phyloP scores from a whole-genome alignment of 2,113 vertebrate species.

The Myotis brandtii region DNA sequence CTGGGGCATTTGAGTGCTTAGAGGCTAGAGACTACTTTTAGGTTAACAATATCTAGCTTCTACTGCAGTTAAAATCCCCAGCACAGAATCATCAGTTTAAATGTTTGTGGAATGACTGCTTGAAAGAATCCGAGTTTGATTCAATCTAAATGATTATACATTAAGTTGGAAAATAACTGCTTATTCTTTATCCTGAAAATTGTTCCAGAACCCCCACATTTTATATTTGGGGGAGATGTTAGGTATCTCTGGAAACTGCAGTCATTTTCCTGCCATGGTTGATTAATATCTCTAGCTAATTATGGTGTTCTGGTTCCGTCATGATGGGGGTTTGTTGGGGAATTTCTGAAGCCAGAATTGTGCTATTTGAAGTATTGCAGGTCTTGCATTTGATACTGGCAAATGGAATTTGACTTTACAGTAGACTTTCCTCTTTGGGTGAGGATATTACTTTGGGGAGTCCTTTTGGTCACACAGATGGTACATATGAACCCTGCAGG shows the following conservation, averaged over 20 bases:
- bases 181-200: neutral
- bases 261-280: neutral
- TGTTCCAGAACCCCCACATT: neutral
- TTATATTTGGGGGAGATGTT: neutral
- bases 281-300: neutral
- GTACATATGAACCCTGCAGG: neutral
- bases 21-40: neutral
- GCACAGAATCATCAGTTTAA: neutral
- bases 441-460: neutral
- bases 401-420: neutral
- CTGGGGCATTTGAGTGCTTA: neutral
- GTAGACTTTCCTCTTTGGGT: neutral
- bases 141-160: neutral
- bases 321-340: neutral
- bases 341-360: neutral
- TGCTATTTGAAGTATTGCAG: fast-evolving
- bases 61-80: neutral
- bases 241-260: neutral
- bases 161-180: neutral
- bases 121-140: neutral
- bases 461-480: neutral
- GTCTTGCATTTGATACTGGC: neutral
- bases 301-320: neutral
- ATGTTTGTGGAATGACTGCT: neutral
- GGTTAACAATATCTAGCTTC: neutral